Conservation (phyloP, 2,797 vertebrate genomes). For the Pangasius larnaudii region DNA sequence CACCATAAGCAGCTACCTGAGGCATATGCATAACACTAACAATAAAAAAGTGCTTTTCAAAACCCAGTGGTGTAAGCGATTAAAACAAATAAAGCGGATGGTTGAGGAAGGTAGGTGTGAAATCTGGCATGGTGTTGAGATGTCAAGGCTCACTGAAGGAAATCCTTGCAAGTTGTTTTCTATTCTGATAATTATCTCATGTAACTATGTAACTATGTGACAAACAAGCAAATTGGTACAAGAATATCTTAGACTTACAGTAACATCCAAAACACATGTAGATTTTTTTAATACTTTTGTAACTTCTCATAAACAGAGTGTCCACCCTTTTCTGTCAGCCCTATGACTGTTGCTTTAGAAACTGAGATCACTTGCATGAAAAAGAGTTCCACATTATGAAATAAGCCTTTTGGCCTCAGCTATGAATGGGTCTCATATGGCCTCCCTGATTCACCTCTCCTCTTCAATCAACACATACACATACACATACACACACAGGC, state of each 20-base stretch:
- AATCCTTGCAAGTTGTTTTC: background rate
- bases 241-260: background rate
- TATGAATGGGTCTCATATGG: conserved; percentile 47
- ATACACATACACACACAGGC: conserved; percentile 1
- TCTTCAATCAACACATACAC: conserved; percentile 22
- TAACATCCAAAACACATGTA: background rate
- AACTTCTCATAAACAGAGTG: conserved; percentile 25
- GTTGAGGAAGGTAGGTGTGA: conserved; percentile 23
- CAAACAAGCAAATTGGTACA: background rate
- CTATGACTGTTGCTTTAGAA: conserved; percentile 50
- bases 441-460: conserved; percentile 27
- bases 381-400: conserved; percentile 52
- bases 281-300: background rate
- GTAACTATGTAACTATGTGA: background rate
- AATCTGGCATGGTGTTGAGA: conserved; percentile 34
- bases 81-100: background rate
- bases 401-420: conserved; percentile 38
- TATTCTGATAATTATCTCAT: background rate
- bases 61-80: conserved; percentile 10
- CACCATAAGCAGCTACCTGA: background rate
- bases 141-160: background rate
- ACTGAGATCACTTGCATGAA: conserved; percentile 49
- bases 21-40: background rate
- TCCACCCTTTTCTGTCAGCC: conserved; percentile 30
- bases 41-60: background rate